These are phyloP conservation scores for Callocephalon fimbriatum DNA, from an alignment of 2,113 vertebrate species.

Conservation along the genomic window DNA sequence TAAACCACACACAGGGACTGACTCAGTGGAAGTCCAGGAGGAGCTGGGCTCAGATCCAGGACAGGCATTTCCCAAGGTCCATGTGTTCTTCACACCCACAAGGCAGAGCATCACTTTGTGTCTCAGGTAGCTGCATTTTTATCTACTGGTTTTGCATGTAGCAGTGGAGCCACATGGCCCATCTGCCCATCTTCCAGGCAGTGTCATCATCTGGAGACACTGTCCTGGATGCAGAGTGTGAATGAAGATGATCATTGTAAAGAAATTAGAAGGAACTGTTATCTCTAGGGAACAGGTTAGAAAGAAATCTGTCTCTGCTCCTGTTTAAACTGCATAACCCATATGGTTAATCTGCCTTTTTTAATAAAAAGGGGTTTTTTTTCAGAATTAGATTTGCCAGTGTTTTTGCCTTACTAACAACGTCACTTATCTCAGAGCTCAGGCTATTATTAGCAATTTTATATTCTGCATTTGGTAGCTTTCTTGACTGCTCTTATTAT, in stretches of 20 bases:
- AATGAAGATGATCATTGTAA: background rate
- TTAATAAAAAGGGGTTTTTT: background rate
- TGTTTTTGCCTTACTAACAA: background rate
- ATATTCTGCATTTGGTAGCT: background rate
- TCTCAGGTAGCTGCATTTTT: background rate
- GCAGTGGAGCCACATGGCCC: background rate
- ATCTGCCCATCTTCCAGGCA: background rate
- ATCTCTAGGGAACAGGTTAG: background rate
- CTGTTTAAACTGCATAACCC: background rate
- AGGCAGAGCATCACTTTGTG: background rate
- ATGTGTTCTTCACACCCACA: rapidly evolving
- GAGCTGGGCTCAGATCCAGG: background rate
- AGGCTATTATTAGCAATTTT: background rate
- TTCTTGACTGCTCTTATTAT: background rate
- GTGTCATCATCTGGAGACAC: background rate
- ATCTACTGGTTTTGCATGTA: background rate
- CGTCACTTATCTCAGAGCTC: background rate
- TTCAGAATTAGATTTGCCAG: background rate
- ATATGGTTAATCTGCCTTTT: background rate
- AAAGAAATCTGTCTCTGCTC: background rate
- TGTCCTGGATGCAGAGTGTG: background rate
- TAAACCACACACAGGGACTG: background rate
- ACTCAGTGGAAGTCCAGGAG: background rate
- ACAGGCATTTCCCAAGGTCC: background rate
- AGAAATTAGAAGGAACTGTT: background rate